Evolutionary conservation across 2,113 vertebrate genomes (phyloP).

Genomic region (Aegithalos caudatus): DNA sequence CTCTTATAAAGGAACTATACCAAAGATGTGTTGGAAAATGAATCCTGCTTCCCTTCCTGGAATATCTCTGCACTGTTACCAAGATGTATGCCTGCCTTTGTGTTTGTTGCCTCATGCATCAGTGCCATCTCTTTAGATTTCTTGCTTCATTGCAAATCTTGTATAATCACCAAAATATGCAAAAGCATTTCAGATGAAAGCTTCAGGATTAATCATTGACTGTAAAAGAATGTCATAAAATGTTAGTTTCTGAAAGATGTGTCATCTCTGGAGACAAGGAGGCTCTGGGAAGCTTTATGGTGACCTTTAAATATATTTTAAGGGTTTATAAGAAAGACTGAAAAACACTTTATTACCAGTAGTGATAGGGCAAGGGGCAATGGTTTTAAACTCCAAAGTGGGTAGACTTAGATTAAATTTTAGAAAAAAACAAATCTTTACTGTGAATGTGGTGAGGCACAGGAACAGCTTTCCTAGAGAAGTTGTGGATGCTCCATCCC

Average conservation of each 20-base stretch:
- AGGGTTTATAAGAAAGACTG: not conserved
- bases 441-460: not conserved
- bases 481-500: not conserved
- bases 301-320: not conserved
- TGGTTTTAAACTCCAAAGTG: not conserved
- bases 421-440: not conserved
- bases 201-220: not conserved
- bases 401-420: not conserved
- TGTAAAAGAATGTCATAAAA: not conserved
- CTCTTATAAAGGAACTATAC: not conserved
- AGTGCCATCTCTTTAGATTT: not conserved
- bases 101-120: rapidly evolving
- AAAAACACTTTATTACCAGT: not conserved
- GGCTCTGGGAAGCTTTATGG: not conserved
- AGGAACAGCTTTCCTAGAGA: not conserved
- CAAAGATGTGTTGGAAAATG: not conserved
- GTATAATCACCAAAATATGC: not conserved
- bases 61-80: not conserved
- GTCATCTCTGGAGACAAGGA: not conserved
- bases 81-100: not conserved
- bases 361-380: not conserved
- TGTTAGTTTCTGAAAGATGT: not conserved
- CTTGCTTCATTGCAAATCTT: not conserved
- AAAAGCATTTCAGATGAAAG: not conserved
- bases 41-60: not conserved